Conservation (phyloP, 2,888 invertebrate species). For the Drosophila maculinotata region DNA sequence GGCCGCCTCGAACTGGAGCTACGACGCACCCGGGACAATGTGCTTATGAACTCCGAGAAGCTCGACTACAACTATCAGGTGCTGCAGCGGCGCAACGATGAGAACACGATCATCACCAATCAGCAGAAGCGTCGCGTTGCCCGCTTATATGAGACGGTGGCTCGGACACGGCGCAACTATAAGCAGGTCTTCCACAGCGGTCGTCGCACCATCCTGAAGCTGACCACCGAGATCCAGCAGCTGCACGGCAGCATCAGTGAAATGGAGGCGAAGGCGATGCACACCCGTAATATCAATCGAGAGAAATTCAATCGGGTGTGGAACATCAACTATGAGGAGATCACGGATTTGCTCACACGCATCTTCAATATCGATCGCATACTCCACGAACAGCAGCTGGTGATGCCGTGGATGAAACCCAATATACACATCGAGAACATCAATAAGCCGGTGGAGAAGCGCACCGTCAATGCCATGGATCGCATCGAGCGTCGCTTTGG, state of each 20-base stretch:
- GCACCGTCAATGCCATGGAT: conserved; percentile 36
- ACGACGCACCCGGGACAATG: conserved; percentile 91
- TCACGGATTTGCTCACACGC: conserved; percentile 86
- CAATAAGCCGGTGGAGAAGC: conserved; percentile 43
- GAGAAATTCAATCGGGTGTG: conserved; percentile 86
- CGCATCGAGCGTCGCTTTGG: conserved; percentile 51
- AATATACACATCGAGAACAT: conserved; percentile 66
- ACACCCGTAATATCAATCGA: conserved; percentile 86
- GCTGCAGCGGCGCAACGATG: conserved; percentile 94
- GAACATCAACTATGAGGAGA: conserved; percentile 87
- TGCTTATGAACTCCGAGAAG: conserved; percentile 94
- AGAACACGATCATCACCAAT: conserved; percentile 91
- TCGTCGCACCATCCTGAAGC: conserved; percentile 88
- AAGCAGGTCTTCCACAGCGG: conserved; percentile 89
- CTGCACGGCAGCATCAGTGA: conserved; percentile 89
- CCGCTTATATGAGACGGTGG: conserved; percentile 91
- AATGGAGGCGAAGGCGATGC: conserved; percentile 89
- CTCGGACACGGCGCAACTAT: conserved; percentile 88
- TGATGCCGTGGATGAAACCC: conserved; percentile 86
- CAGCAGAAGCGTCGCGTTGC: conserved; percentile 92
- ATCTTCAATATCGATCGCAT: conserved; percentile 87
- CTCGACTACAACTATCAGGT: conserved; percentile 96
- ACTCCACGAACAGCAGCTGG: conserved; percentile 88
- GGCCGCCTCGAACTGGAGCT: conserved; percentile 92
- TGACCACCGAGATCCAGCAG: conserved; percentile 89